Percentiles rank a stretch among this genome's conserved stretches.
These are phyloP conservation scores for Ypsolopha scabrella DNA, from an alignment of 2,888 invertebrate species.

Conservation along the genomic window DNA sequence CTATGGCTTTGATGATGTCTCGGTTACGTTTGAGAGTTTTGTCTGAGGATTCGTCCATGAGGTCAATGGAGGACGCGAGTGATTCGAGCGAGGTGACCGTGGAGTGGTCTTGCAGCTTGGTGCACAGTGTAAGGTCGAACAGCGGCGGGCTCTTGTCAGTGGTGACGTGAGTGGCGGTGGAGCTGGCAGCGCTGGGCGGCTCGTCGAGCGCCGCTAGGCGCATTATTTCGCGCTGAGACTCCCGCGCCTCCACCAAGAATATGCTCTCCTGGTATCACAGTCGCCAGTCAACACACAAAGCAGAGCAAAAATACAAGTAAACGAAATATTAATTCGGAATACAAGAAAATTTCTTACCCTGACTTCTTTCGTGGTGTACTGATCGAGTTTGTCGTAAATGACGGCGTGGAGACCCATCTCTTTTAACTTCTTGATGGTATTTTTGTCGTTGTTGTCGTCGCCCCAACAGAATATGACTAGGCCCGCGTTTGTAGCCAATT, in stretches of 20 bases:
- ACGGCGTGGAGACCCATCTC: constrained; percentile 93
- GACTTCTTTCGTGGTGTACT: constrained; percentile 76
- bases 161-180: constrained; percentile 8
- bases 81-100: constrained; percentile 72
- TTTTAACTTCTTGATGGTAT: constrained; percentile 87
- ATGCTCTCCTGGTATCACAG: constrained; percentile 76
- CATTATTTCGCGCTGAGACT: constrained; percentile 76
- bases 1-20: constrained; percentile 27
- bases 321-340: not conserved
- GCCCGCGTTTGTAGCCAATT: constrained; percentile 81
- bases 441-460: constrained; percentile 92
- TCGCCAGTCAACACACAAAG: constrained; percentile 2
- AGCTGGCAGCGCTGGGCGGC: constrained; percentile 5
- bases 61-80: constrained; percentile 46
- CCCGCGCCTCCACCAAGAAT: constrained; percentile 83
- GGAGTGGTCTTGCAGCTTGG: constrained; percentile 30
- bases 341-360: constrained; percentile 47
- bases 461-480: constrained; percentile 98
- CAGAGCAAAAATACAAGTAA: not conserved
- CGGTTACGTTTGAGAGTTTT: constrained; percentile 34
- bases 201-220: constrained; percentile 35
- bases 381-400: constrained; percentile 94
- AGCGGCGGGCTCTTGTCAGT: constrained; percentile 13
- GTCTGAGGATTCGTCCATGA: constrained; percentile 25
- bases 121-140: constrained; percentile 34